phyloP scores from a whole-genome alignment of 2,888 invertebrate genomes.

The Ommatoiulus sabulosus region DNA sequence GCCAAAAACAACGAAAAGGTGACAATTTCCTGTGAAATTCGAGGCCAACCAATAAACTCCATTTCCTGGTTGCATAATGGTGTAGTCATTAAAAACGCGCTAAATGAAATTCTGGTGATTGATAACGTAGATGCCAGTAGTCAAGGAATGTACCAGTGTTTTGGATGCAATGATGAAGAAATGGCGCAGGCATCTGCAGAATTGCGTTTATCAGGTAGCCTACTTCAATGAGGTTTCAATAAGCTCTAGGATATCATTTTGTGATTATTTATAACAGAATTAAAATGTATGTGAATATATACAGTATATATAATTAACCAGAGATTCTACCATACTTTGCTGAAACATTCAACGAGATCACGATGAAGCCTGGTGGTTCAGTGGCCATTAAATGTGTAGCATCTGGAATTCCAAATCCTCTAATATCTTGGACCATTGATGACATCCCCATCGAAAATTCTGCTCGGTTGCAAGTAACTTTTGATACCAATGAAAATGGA shows the following conservation, averaged over 20 bases:
- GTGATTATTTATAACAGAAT: no score
- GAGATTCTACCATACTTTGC: slow-evolving; percentile 53
- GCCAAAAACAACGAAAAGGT: slow-evolving; percentile 66
- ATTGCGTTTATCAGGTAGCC: slow-evolving; percentile 57
- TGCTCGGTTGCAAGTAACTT: neutral
- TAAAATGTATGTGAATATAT: no score
- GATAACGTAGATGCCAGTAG: slow-evolving; percentile 61
- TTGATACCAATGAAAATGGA: slow-evolving; percentile 9
- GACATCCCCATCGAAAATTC: slow-evolving; percentile 4
- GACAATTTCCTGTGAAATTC: slow-evolving; percentile 65
- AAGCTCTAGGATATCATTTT: no score
- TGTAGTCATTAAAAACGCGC: slow-evolving; percentile 73
- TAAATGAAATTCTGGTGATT: slow-evolving; percentile 62
- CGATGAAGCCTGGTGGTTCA: neutral
- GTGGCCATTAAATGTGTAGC: slow-evolving; percentile 42
- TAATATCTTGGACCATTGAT: slow-evolving; percentile 47
- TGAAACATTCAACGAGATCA: slow-evolving; percentile 50
- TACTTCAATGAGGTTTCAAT: neutral
- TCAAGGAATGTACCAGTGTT: slow-evolving; percentile 68
- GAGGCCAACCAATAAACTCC: slow-evolving; percentile 82
- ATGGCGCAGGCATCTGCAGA: slow-evolving; percentile 59
- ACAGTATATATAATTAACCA: neutral
- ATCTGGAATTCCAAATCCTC: slow-evolving; percentile 42
- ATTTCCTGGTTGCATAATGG: slow-evolving; percentile 95
- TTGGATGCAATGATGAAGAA: slow-evolving; percentile 60